Evolutionary conservation across 1,140 invertebrate genomes (phyloP), one percentile per base, ranked within the genome.

Genomic region (Eumeta japonica): DNA sequence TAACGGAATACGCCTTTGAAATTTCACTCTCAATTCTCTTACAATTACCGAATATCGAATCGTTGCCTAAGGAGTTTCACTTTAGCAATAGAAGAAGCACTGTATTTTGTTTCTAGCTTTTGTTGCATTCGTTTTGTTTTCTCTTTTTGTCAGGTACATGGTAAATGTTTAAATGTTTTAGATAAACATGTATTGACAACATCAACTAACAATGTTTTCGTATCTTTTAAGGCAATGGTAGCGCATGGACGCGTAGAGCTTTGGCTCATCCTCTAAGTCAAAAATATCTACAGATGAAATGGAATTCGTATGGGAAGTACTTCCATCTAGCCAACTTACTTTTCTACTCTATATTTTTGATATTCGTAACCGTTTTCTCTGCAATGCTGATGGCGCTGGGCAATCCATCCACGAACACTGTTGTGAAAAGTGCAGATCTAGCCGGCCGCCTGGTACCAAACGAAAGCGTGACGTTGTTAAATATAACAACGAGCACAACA

Each of bases 281-380:
- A 56, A 90, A 90, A 68, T 91, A 90, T 62, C 63, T 91, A 16
- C 85, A 89, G 67, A 90, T 89, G 86, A 91, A 91, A 73, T 91
- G 89, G 89, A 87, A 90, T 58, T 85, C 86, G 0, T 91, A 91
- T 58, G 89, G 89, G 37, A n/a, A 90, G 77, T 90, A 90, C 55
- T 88, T 89, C 57, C 88, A 91, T 53, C 50, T 90, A 12, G 79
- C 82, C n/a, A n/a, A n/a, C n/a, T 65, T 90, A 3, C 57, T 89
- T 2, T 78, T 90, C 34, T 90, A 90, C 60, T 81, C 81, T 32
- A 78, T 89, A 34, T 90, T 87, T 57, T 64, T 90, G 28, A 67
- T 77, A n/a, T 85, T 87, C 43, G 81, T 90, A 0, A 91, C 88
- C 0, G 65, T 82, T 16, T 88, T 84, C 47, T 81, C 83, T 0